These are phyloP conservation scores for Bombylius discolor DNA, from an alignment of 2,888 invertebrate species.

Conservation along the genomic window DNA sequence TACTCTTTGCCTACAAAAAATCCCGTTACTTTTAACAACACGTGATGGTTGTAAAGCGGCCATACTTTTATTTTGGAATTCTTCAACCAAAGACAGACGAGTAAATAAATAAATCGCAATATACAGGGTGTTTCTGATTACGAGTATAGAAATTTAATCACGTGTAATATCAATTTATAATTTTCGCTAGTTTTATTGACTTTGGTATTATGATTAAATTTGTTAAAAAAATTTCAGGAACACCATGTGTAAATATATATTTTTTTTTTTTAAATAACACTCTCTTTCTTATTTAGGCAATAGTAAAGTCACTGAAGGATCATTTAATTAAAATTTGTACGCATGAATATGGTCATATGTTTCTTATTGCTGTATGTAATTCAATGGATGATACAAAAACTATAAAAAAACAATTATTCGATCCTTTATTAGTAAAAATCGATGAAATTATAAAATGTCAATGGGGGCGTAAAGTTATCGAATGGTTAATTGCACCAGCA, in stretches of 20 bases:
- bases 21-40: constrained; percentile 56
- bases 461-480: constrained; percentile 73
- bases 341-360: constrained; percentile 78
- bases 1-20: constrained; percentile 51
- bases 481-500: constrained; percentile 76
- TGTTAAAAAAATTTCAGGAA: too few relatives aligned
- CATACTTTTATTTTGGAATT: constrained; percentile 77
- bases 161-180: too few relatives aligned
- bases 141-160: too few relatives aligned
- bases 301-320: constrained; percentile 79
- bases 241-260: too few relatives aligned
- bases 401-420: constrained; percentile 65
- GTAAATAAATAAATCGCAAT: constrained; percentile 28
- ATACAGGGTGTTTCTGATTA: too few relatives aligned
- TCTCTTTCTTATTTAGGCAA: constrained; percentile 42
- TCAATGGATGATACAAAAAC: constrained; percentile 86
- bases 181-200: too few relatives aligned
- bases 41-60: constrained; percentile 71
- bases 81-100: constrained; percentile 66
- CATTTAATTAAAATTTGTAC: constrained; percentile 64
- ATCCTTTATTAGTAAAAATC: constrained; percentile 53
- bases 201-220: too few relatives aligned
- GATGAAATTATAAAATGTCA: constrained; percentile 59
- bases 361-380: constrained; percentile 74
- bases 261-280: background rate